Base-by-base conservation (phyloP, 2,113 vertebrate species). In the Ptilonorhynchus violaceus region DNA sequence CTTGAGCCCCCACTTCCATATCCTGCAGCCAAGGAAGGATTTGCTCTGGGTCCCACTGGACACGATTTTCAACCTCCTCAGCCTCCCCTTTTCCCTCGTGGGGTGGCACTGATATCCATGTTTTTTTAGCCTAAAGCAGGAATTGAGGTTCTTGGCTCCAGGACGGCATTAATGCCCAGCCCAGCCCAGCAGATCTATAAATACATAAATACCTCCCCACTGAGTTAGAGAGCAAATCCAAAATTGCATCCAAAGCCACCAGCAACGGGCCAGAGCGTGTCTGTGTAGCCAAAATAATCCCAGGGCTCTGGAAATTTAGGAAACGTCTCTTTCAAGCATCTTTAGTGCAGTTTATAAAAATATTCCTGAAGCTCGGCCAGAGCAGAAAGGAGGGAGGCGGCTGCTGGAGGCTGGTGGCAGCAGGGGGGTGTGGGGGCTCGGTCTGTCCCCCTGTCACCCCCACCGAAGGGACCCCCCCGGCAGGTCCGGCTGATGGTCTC, bases 1-100 rank as follows among this genome's bases (percentile, higher is more conserved):
- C 28, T 55, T 0, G 0, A 69, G 27, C 21, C 25, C 24, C 9
- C n/a, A 22, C 2, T n/a, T 35, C 53, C 2, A 1, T 1, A 9
- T 17, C 42, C 62, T 30, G 33, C 70, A 88, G 46, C 68, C 66
- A 27, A 49, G 16, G 8, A 19, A 28, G n/a, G 12, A 21, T 82
- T 62, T 90, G 25, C 31, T 74, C 28, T 10, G 22, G 10, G 22
- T 69, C 27, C 10, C 66, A 21, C 31, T 0, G 3, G 41, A 3
- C 0, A 2, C 1, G 20, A 1, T 1, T 64, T 50, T 39, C 68
- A 53, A 6, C 18, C 46, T 31, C 52, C 47, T 55, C 60, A 46
- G 24, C 8, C 46, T 76, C 20, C 33, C 24, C 16, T 14, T 33
- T 41, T 46, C 47, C 69, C 47, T 35, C 2, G 0, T 8, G 49